Base-by-base conservation (phyloP, 2,113 vertebrate species). In the Cricetomys ansorgei region DNA sequence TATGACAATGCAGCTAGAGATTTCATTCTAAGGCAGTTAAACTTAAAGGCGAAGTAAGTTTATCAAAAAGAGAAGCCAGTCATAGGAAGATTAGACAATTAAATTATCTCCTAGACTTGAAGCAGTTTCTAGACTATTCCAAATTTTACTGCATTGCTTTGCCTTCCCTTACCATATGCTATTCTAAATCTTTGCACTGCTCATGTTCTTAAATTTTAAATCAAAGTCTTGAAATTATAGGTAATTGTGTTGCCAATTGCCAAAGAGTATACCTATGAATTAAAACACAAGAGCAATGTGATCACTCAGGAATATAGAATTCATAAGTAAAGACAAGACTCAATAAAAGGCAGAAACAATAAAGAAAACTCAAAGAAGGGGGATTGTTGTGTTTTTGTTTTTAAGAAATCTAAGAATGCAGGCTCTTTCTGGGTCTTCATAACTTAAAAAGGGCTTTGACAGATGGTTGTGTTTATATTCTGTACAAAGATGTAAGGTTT, bases 391-490 rank as follows among this genome's bases (percentile, higher is more conserved):
- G 48, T 48, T 77, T 86, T 85, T 81, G 27, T 88, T 96, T 81
- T 86, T 79, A 64, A 96, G 77, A 91, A 95, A 91, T 43, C 8
- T 31, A 83, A 86, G 55, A 94, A 64, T 10, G 12, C 43, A 37
- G 43, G 67, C 50, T 86, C 87, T 84, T 10, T 34, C 59, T 73
- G 81, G 25, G 55, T 92, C 67, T 95, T 87, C 79, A 79, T 62
- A 25, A 83, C 69, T 91, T 96, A 80, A 75, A 94, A 97, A 64
- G n/a, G 81, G 55, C 1, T 83, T 84, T 94, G 89, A 87, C 72
- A 94, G 91, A 67, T 94, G 48, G 73, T 79, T 93, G 45, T 96
- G 91, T 95, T 97, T 96, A 34, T 92, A 93, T 83, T 97, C 92
- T 79, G 73, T n/a, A 25, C 57, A 86, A 45, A 92, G 92, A 62